Evolutionary conservation across 2,113 vertebrate genomes (phyloP), one percentile per base, ranked within the genome.

Genomic region (Cathartes aura): DNA sequence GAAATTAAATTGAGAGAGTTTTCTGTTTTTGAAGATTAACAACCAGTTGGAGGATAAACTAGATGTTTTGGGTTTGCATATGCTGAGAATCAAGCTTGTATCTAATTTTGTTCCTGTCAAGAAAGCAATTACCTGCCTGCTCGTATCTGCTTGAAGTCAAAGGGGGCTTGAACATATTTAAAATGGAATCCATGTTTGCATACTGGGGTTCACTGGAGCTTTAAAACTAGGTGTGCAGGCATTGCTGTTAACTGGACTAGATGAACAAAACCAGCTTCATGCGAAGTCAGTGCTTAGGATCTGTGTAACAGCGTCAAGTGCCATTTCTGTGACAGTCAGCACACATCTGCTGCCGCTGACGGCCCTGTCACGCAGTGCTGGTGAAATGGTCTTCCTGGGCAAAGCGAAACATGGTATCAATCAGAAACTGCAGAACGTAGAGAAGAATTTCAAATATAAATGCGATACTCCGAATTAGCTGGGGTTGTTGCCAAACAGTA

Each of bases 401-500:
- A 21, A 4, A 11, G 30, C 2, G 29, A 50, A 15, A 45, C 38
- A 38, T 0, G 2, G 1, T 12, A 1, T 7, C 8, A 1, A 1
- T 7, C 8, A 1, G 42, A 4, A 19, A 2, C 23, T 6, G 47
- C 75, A 26, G 36, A 1, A 15, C 1, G 6, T 1, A 3, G 50
- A 11, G 45, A 22, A 24, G n/a, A 18, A 52, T 24, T 82, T 34
- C 15, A 22, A 3, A 48, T 2, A 16, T 15, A 2, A 12, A 11
- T 2, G 7, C 1, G 29, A 19, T n/a, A 10, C 23, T 20, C 11
- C 0, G 1, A 22, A 24, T 36, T 7, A 15, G 30, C 34, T 18
- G 55, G 3, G 1, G 11, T 15, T 53, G 42, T 11, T 73, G 64
- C 43, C 26, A 12, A 47, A 19, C 32, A 23, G 38, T 8, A 19